These are phyloP conservation scores for Hippocampus barbouri DNA, from an alignment of 2,113 vertebrate species.

Conservation along the genomic window DNA sequence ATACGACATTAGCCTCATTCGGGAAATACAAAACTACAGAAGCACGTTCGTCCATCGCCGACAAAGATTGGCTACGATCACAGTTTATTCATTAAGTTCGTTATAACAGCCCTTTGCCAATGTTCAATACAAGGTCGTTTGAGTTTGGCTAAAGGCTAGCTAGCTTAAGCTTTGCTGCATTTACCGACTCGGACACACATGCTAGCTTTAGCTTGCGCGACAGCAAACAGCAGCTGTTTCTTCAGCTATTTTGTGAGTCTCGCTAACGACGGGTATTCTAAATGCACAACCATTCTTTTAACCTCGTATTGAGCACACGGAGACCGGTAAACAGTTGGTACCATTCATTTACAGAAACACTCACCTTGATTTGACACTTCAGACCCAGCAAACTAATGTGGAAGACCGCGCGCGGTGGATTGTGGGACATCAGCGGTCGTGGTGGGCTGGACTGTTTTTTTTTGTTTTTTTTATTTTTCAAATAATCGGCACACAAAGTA, in stretches of 20 bases:
- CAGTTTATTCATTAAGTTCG: background rate
- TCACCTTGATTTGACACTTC: constrained; percentile 67
- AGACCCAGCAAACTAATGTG: constrained; percentile 12
- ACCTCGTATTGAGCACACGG: fast-evolving
- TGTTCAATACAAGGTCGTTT: background rate
- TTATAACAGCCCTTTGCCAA: background rate
- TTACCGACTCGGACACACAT: constrained; percentile 10
- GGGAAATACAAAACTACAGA: background rate
- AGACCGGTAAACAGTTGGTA: fast-evolving
- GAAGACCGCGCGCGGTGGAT: constrained; percentile 44
- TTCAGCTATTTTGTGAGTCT: background rate
- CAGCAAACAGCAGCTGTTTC: background rate
- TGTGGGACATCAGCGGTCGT: constrained; percentile 37
- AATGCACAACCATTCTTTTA: fast-evolving
- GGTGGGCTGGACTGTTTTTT: background rate
- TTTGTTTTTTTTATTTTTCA: too few relatives aligned
- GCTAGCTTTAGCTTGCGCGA: constrained; percentile 12
- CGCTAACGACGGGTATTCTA: too few relatives aligned
- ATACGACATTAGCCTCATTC: background rate
- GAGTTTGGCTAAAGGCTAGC: background rate
- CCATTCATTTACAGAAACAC: background rate
- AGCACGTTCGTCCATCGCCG: background rate
- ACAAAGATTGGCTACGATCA: background rate
- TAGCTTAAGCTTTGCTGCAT: background rate
- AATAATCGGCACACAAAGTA: background rate